Base-by-base conservation (phyloP, 2,113 vertebrate species). In the Nyctereutes procyonoides region DNA sequence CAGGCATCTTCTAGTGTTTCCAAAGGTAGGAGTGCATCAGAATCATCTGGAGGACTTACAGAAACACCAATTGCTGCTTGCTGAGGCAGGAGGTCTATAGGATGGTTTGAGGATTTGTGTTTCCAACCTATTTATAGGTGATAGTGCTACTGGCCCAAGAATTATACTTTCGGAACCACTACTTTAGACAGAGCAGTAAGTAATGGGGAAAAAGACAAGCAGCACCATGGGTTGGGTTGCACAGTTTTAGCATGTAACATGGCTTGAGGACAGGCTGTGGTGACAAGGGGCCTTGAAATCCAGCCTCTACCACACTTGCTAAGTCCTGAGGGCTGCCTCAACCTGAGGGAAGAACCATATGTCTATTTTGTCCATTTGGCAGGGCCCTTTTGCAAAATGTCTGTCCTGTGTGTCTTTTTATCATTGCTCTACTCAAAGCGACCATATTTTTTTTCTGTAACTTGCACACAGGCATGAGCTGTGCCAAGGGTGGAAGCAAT, bases 211-310 rank as follows among this genome's bases (percentile, higher is more conserved):
- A 58, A 77, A 73, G 53, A 11, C 20, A 35, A n/a, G 53, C 12
- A 55, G 19, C 0, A 1, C 56, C 3, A 0, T 0, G 11, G 65
- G 51, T 28, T 2, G 3, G 11, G 11, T 1, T 28, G 32, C 19
- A 24, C 62, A 55, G 4, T 32, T 30, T 28, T 71, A 10, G 1
- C 9, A 2, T 3, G 28, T 67, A 76, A 53, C 7, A 55, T 26
- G 11, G 20, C 14, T 14, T 48, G 17, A 26, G 35, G 8, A 0
- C 1, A 20, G 2, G 16, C 55, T 15, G 43, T 35, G 48, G 1
- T 15, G 4, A 55, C 15, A 13, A 8, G 0, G 17, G 43, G 5
- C 24, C 20, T 82, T 53, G 43, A 62, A 56, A 55, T 32, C 8
- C 30, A 77, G 88, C 20, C 32, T 20, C 9, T 24, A 0, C 3